Conservation (phyloP, 2,113 vertebrate genomes). For the Diadophis punctatus region DNA sequence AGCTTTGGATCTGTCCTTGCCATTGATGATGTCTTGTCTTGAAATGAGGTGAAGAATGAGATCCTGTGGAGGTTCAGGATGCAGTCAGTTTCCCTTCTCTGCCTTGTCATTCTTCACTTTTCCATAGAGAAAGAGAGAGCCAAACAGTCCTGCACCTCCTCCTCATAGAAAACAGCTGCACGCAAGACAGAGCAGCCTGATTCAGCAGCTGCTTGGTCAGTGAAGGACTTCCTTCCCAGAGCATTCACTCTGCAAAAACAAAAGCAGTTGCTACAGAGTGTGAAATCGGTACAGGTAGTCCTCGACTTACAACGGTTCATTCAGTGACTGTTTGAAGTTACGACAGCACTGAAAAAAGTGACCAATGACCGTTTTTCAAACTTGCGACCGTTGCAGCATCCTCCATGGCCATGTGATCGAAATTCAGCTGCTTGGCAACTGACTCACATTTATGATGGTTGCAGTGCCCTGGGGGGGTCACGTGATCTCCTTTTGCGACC, state of each 20-base stretch:
- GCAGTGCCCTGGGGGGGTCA: neutral
- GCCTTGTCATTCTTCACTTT: neutral
- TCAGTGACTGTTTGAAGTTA: neutral
- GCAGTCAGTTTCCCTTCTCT: neutral
- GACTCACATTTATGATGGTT: neutral
- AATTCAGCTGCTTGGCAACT: neutral
- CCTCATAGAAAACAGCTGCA: neutral
- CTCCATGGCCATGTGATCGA: neutral
- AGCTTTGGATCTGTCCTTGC: neutral
- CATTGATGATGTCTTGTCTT: neutral
- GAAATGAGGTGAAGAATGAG: neutral
- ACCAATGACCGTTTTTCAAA: neutral
- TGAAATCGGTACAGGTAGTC: neutral
- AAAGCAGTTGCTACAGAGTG: neutral
- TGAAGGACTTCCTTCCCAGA: neutral
- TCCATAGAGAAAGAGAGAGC: neutral
- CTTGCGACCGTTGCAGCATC: too few species aligned
- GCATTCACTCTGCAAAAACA: neutral
- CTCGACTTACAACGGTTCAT: neutral
- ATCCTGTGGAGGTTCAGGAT: neutral
- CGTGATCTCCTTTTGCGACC: neutral
- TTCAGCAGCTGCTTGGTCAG: neutral
- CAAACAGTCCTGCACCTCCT: neutral
- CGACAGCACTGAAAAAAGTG: neutral
- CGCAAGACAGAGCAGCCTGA: neutral